Percentiles rank a stretch among this genome's conserved stretches.
These are phyloP conservation scores for Aphodius sticticus DNA, from an alignment of 2,888 invertebrate genomes.

Conservation along the genomic window DNA sequence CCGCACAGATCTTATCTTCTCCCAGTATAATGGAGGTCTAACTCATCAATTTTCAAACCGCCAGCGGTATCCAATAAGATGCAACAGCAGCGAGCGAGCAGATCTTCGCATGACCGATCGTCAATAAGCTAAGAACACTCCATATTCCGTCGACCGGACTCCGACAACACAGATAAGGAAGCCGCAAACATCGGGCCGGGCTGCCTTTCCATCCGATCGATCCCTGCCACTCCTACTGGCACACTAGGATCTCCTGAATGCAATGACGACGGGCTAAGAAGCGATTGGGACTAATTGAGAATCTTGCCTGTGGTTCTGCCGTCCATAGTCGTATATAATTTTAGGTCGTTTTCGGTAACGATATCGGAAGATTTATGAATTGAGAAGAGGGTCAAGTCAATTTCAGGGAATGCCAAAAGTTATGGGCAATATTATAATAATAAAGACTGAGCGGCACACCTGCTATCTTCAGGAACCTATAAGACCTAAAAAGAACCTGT, in stretches of 20 bases:
- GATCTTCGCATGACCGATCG: slow-evolving; percentile 24
- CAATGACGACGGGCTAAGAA: slow-evolving; percentile 12
- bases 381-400: background rate
- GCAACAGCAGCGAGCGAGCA: slow-evolving; percentile 12
- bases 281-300: background rate
- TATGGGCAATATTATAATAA: background rate
- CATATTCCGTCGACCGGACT: slow-evolving; percentile 8
- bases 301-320: background rate
- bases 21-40: slow-evolving; percentile 21
- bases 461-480: background rate
- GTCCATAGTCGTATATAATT: background rate
- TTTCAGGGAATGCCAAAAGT: background rate
- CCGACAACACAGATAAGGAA: slow-evolving; percentile 12
- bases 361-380: background rate
- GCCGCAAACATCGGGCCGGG: background rate
- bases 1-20: slow-evolving; percentile 4
- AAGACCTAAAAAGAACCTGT: background rate
- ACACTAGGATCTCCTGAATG: background rate
- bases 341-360: background rate
- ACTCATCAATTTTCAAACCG: slow-evolving; percentile 25
- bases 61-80: slow-evolving; percentile 27
- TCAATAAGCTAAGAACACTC: slow-evolving; percentile 21
- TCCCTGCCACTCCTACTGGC: background rate
- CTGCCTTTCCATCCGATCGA: slow-evolving; percentile 5
- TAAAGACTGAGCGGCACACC: background rate